Evolutionary conservation across 2,113 vertebrate species (phyloP), one percentile per base, ranked within the genome.

Genomic region (Platichthys stellatus): DNA sequence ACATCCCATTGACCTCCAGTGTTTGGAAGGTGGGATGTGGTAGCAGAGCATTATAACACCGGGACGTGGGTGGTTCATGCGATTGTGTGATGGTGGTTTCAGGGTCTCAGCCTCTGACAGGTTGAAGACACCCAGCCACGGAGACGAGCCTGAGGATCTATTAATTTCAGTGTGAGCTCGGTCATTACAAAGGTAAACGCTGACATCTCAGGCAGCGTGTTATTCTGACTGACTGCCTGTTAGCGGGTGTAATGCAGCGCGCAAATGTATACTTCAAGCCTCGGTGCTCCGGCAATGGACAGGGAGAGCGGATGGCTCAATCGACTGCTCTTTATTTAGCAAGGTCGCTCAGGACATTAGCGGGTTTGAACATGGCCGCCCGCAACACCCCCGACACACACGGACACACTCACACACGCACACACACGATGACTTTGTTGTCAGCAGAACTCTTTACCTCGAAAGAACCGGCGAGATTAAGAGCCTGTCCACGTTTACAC

Each of bases 211-310:
- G 89, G 78, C 86, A 72, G 76, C 61, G 31, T 89, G 88, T 92
- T 93, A 92, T 92, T 92, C 90, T 92, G 92, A 92, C 90, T 90
- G 92, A 92, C 89, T 93, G 88, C 86, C 90, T 89, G 90, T 93
- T 92, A 92, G 76, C 79, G 70, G 83, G 88, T 88, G 89, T 90
- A 93, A 93, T 92, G 91, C 76, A 23, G 69, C 88, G 86, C 86
- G 75, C 88, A 92, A 93, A 92, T 91, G 90, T 93, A 91, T 90
- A 93, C 89, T 89, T 92, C 92, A 92, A 89, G 92, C 89, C 78
- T 89, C 85, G 77, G 80, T 63, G 91, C 80, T 69, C 51, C 79
- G 23, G 74, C 87, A 90, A 89, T 89, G 89, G 83, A 83, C 89
- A 71, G 76, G 74, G 82, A 68, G 82, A 81, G 86, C 63, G 26